phyloP scores from a whole-genome alignment of 2,888 invertebrate species.

The Synanthedon andrenaeformis region DNA sequence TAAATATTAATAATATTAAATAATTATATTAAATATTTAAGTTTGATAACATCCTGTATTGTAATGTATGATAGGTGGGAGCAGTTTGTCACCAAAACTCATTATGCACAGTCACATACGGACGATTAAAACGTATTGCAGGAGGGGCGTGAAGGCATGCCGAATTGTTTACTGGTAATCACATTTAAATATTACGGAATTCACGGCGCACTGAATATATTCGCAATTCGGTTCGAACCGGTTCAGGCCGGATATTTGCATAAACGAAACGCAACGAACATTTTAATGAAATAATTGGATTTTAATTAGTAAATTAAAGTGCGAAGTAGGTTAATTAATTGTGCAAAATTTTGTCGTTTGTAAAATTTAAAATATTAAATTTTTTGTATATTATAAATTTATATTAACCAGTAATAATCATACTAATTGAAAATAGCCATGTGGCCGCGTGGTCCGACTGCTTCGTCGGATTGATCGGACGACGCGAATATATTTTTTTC shows the following conservation, averaged over 20 bases:
- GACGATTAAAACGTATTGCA: constrained; percentile 28
- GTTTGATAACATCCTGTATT: not conserved
- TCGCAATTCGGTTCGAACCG: not conserved
- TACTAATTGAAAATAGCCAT: too few species aligned
- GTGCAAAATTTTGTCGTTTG: too few species aligned
- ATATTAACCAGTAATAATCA: too few species aligned
- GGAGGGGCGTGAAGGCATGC: constrained; percentile 7
- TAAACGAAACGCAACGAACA: not conserved
- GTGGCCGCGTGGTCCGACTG: too few species aligned
- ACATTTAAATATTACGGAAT: constrained; percentile 21
- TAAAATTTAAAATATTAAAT: too few species aligned
- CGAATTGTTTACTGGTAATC: constrained; percentile 22
- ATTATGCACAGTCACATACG: constrained; percentile 55
- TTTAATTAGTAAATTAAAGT: not conserved
- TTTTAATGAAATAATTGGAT: not conserved
- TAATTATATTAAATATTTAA: too few species aligned
- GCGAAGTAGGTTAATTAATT: too few species aligned
- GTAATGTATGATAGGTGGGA: constrained; percentile 9
- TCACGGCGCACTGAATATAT: not conserved
- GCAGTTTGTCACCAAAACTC: constrained; percentile 11
- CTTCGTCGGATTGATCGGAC: too few species aligned
- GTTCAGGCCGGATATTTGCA: not conserved
- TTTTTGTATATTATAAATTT: too few species aligned
- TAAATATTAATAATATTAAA: too few species aligned
- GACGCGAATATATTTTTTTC: too few species aligned